Conservation (phyloP, 2,888 invertebrate species). For the Pseudoips prasinana region DNA sequence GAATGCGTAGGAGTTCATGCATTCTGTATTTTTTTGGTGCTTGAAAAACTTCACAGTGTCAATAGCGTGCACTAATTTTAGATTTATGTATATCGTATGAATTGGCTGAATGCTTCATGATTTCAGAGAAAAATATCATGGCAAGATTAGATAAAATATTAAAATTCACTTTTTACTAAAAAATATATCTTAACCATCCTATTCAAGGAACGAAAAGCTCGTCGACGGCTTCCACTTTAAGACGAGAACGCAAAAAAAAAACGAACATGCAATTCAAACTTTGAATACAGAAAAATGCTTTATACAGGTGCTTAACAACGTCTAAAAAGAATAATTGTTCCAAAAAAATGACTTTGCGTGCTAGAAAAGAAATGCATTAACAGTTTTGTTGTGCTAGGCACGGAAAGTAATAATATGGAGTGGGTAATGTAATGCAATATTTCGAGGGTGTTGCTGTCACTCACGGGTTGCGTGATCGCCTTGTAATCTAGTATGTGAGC, state of each 20-base stretch:
- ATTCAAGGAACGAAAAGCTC: conserved; percentile 13
- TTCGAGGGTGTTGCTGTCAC: conserved; percentile 57
- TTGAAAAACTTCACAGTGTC: no score
- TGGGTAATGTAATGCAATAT: conserved; percentile 50
- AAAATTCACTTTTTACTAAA: conserved; percentile 1
- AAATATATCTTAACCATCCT: conserved; percentile 12
- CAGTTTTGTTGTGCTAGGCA: conserved; percentile 19
- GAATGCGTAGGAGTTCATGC: no score
- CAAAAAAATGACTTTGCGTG: conserved; percentile 9
- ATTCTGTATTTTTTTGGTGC: no score
- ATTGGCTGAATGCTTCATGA: no score
- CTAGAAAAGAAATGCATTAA: conserved; percentile 13
- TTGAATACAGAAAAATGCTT: conserved; percentile 14
- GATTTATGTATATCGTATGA: no score
- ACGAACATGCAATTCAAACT: conserved; percentile 10
- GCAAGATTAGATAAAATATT: no score
- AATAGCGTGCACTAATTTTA: no score
- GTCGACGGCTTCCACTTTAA: conserved; percentile 18
- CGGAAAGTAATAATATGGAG: conserved; percentile 30
- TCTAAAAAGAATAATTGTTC: conserved; percentile 19
- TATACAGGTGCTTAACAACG: conserved; percentile 10
- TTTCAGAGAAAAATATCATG: no score
- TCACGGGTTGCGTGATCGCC: conserved; percentile 60
- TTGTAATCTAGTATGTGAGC: conserved; percentile 44
- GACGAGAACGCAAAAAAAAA: conserved; percentile 15